These are phyloP conservation scores for Nemapogon koenigi DNA, from an alignment of 2,888 invertebrate species.

Conservation along the genomic window DNA sequence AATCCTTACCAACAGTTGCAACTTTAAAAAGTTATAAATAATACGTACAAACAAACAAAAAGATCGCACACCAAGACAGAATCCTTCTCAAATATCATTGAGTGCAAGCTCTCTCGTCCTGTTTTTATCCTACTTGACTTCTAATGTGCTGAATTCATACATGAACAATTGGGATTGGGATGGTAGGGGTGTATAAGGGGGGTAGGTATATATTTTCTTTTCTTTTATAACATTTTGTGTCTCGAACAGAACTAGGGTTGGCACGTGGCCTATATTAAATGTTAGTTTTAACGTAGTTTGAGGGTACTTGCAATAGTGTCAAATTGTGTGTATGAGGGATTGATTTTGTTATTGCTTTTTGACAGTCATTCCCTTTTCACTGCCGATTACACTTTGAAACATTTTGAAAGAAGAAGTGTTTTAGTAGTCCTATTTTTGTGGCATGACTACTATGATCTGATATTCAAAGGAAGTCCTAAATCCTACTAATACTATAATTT, in stretches of 20 bases:
- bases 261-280: constrained; percentile 10
- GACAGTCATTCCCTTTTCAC: constrained; percentile 3
- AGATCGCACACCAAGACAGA: background rate
- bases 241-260: constrained; percentile 13
- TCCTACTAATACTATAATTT: too few species aligned
- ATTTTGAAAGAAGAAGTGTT: too few species aligned
- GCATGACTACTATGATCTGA: too few species aligned
- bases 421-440: too few species aligned
- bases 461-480: too few species aligned
- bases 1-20: too few species aligned
- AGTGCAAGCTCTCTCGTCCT: constrained; percentile 42
- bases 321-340: constrained; percentile 6
- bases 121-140: constrained; percentile 69
- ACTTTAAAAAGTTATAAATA: too few species aligned
- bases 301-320: constrained; percentile 4
- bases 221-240: constrained; percentile 40
- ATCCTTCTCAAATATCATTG: constrained; percentile 35
- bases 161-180: constrained; percentile 63
- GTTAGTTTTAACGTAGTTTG: constrained; percentile 7
- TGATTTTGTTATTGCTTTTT: constrained; percentile 3
- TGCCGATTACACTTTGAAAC: too few species aligned
- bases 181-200: too few species aligned
- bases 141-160: constrained; percentile 77
- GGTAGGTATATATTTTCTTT: constrained; percentile 23
- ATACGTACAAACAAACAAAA: too few species aligned